A percentile compares a stretch with the other conserved stretches of the same genome.
Conservation (phyloP, 2,113 vertebrate genomes). For the Indicator indicator region DNA sequence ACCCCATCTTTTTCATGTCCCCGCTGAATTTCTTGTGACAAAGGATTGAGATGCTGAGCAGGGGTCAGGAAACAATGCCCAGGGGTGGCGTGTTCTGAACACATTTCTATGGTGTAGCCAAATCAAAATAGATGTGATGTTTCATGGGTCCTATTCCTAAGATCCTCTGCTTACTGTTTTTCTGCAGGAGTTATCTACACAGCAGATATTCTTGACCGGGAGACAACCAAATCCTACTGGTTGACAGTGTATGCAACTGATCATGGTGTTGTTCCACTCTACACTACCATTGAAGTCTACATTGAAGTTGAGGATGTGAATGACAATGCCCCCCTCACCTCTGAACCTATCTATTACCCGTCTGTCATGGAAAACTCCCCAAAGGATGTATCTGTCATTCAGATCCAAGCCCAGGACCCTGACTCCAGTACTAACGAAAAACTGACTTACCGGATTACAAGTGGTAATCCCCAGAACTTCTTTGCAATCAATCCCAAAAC, state of each 20-base stretch:
- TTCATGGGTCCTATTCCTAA: neutral
- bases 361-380: slow-evolving; percentile 90
- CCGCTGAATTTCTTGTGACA: neutral
- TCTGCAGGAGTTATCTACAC: slow-evolving; percentile 90
- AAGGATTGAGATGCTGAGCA: neutral
- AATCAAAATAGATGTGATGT: neutral
- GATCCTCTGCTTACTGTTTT: slow-evolving; percentile 11
- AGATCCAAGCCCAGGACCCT: slow-evolving; percentile 94
- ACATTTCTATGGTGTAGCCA: neutral
- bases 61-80: neutral
- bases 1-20: neutral
- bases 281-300: slow-evolving; percentile 89
- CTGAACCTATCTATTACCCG: slow-evolving; percentile 91
- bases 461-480: slow-evolving; percentile 97
- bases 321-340: slow-evolving; percentile 94
- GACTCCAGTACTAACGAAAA: slow-evolving; percentile 83
- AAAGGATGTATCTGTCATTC: slow-evolving; percentile 91
- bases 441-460: slow-evolving; percentile 89
- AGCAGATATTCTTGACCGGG: slow-evolving; percentile 91
- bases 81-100: neutral
- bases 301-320: slow-evolving; percentile 96
- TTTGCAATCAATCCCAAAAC: slow-evolving; percentile 91
- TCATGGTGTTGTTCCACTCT: slow-evolving; percentile 91
- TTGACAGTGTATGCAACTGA: slow-evolving; percentile 94
- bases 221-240: slow-evolving; percentile 94